Percentiles rank a stretch among this genome's conserved stretches.
Evolutionary conservation across 2,888 invertebrate species (phyloP).

Genomic region (Lamproptera curius): DNA sequence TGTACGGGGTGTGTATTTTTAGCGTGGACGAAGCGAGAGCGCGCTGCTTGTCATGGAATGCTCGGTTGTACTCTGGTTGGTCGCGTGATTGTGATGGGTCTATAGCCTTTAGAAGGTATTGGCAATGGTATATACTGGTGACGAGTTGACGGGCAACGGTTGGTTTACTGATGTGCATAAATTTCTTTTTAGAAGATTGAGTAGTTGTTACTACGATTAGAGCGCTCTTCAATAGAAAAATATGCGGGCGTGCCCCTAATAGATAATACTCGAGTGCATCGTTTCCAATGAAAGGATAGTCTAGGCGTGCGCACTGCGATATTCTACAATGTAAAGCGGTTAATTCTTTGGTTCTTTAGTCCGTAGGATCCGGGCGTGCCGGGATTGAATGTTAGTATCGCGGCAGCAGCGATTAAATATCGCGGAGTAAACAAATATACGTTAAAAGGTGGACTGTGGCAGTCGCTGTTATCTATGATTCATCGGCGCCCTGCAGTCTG

Average conservation of each 20-base stretch:
- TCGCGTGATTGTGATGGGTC: too few relatives aligned
- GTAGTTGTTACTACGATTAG: too few relatives aligned
- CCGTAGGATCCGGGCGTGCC: constrained; percentile 41
- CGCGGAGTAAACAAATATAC: constrained; percentile 67
- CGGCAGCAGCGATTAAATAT: constrained; percentile 61
- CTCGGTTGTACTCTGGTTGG: too few relatives aligned
- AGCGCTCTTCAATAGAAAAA: constrained; percentile 1
- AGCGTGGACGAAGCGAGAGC: background rate
- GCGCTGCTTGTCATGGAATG: background rate
- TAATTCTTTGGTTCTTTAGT: constrained; percentile 46
- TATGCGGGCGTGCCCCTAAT: constrained; percentile 15
- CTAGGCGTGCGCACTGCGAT: constrained; percentile 11
- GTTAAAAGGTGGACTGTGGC: constrained; percentile 62
- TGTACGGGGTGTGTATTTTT: background rate
- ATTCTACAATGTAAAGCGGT: constrained; percentile 23
- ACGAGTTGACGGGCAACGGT: too few relatives aligned
- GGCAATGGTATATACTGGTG: too few relatives aligned
- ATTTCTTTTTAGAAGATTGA: too few relatives aligned
- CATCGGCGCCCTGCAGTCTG: constrained; percentile 74
- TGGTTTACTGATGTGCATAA: too few relatives aligned
- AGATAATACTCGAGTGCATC: constrained; percentile 13
- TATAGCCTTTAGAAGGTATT: too few relatives aligned
- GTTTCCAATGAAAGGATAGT: constrained; percentile 11
- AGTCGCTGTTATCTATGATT: constrained; percentile 69
- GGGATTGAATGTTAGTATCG: constrained; percentile 44